Base-by-base conservation (phyloP, 2,797 vertebrate genomes). In the Setipinna tenuifilis region DNA sequence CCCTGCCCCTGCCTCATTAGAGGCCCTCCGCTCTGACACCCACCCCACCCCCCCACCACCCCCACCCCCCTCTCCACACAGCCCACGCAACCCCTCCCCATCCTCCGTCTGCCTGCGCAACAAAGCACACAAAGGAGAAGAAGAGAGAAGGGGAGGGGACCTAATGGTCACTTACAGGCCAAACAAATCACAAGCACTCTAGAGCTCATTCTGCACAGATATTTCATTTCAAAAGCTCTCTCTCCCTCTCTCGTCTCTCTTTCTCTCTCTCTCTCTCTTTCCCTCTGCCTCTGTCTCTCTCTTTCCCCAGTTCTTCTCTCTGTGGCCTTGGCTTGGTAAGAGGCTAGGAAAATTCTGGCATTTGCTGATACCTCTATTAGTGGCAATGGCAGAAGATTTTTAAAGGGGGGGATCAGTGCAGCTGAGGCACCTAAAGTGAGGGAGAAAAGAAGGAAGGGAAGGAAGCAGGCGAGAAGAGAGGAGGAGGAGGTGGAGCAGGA, bases 1-100 rank as follows among this genome's bases (percentile, higher is more conserved):
- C 82, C 48, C 83, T 50, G 85, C 83, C 50, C 50, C 82, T 87
- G 87, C 83, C 83, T 89, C 87, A 88, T 88, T 89, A 87, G 86
- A 85, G 71, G 68, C 31, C 31, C 83, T 84, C 83, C 84, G 75
- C 82, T 88, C 75, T 50, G 82, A 83, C 88, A 88, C 86, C 84
- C n/a, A 75, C 65, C 25, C 50, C 58, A 19, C 58, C 58, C 17
- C 58, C 16, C 7, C 50, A 3, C 2, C 14, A 54, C 7, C 50
- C 50, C 50, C 50, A 54, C 9, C 2, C 7, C 59, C 65, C n/a
- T n/a, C n/a, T n/a, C 61, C 48, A 9, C 83, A 71, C 23, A 71
- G 17, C 23, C 16, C 46, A 54, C 61, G 25, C 46, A 21, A 25
- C n/a, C 58, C 58, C 58, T 0, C 17, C 58, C 16, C 58, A 2